Evolutionary conservation across 2,113 vertebrate species (phyloP), one percentile per base, ranked within the genome.

Genomic region (Pterophyllum scalare): DNA sequence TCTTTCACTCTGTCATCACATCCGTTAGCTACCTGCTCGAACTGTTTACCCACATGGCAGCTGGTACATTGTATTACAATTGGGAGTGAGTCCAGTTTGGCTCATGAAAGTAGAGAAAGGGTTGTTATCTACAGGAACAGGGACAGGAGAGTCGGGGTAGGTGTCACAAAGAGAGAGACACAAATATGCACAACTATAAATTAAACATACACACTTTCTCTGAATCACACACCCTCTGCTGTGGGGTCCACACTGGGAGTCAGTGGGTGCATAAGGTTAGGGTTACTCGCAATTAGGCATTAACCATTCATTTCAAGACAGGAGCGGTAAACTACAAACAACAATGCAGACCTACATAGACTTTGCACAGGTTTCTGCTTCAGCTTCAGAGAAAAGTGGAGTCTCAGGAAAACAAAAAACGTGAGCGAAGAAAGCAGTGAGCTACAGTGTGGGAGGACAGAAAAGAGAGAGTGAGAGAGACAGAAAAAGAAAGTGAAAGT

Each of bases 41-140:
- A 87, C 60, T 85, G 89, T 92, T 83, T 85, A 81, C 75, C 57
- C 58, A 67, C 79, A 84, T 78, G 62, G 75, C 35, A 64, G 86
- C 82, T 77, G 79, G 77, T 85, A 60, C 77, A 89, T 79, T 87
- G 86, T 85, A 79, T 88, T 89, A 83, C 80, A 74, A 70, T 81
- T 22, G 65, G 92, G 90, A 94, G 65, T 8, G 24, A 40, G 65
- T 90, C 93, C 91, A 94, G 89, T 91, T 92, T 93, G 91, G 90
- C 91, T 77, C 43, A 65, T 59, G 59, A 54, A 72, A 81, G 65
- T 83, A 77, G 59, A 87, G 80, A 77, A 79, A 26, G 74, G 77
- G 79, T 81, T 88, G 87, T 91, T 94, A 94, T 94, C 93, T 92
- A 40, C 67, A 52, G 62, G 8, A 83, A 62, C 91, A 92, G 91